Percentiles rank a stretch among this genome's conserved stretches.
phyloP scores from a whole-genome alignment of 1,140 invertebrate species.

The Drosophila micromelanica region DNA sequence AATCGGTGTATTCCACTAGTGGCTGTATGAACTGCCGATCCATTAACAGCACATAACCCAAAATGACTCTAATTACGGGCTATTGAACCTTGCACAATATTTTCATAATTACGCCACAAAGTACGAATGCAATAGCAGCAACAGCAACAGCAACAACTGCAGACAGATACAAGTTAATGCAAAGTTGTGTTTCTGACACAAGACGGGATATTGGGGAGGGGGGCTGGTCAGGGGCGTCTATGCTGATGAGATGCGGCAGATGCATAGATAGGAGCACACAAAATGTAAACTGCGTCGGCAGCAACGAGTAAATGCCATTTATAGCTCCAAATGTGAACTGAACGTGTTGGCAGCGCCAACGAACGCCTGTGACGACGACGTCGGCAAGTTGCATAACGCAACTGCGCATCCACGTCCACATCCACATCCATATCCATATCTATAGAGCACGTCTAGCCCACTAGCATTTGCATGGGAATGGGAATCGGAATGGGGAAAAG shows the following conservation, averaged over 20 bases:
- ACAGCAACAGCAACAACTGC: conserved; percentile 1
- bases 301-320: conserved; percentile 70
- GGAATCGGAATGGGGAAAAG: neutral
- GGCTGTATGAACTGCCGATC: neutral
- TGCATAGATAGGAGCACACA: conserved; percentile 31
- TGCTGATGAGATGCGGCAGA: conserved; percentile 22
- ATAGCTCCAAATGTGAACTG: conserved; percentile 78
- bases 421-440: conserved; percentile 29
- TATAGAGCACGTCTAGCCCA: conserved; percentile 54
- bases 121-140: conserved; percentile 28
- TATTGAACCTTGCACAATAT: conserved; percentile 80
- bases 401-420: conserved; percentile 27
- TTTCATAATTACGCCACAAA: conserved; percentile 69
- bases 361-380: conserved; percentile 36
- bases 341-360: conserved; percentile 41
- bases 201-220: conserved; percentile 1
- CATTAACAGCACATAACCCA: conserved; percentile 35
- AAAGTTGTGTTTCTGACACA: conserved; percentile 14
- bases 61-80: conserved; percentile 58
- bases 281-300: conserved; percentile 39
- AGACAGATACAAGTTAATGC: conserved; percentile 32
- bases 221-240: conserved; percentile 8
- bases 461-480: conserved; percentile 60
- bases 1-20: neutral
- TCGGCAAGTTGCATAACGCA: conserved; percentile 70